Base-by-base conservation (phyloP, 2,797 vertebrate genomes). In the Helicolenus hilgendorfi region DNA sequence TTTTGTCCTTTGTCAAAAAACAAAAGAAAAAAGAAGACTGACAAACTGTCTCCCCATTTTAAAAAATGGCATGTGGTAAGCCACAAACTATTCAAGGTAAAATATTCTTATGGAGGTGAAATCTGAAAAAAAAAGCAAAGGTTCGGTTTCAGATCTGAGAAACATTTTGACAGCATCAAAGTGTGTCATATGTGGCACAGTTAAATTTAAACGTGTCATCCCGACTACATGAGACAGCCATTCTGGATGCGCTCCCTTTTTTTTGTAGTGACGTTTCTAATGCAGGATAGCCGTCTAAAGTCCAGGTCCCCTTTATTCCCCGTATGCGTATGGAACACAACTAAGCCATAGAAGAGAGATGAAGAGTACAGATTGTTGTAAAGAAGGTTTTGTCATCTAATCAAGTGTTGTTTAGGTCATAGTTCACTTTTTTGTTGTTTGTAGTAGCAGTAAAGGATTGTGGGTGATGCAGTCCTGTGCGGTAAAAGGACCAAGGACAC, bases 41-140 rank as follows among this genome's bases (percentile, higher is more conserved):
- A 83, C 81, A 92, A 92, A 95, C 89, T 69, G 84, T 88, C 75
- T 90, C 85, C 79, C 78, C 78, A 68, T 85, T 90, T 88, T 13
- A 94, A 95, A 95, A 95, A 95, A 95, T 92, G 91, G 88, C 91
- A 80, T 94, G 90, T 93, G 89, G 86, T 92, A 87, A 95, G 85
- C 94, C 91, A 92, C 94, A 92, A 94, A 94, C 89, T 85, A 89
- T 88, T 90, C 73, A 91, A 91, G 87, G 90, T 92, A 92, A 94
- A 90, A 91, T 90, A 92, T 87, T 88, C 7, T 86, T n/a, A 89
- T 85, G 69, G 60, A 92, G 77, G 77, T 93, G 84, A 90, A 89
- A 78, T 92, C 77, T 59, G 86, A 79, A 83, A 79, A 70, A 77
- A 49, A 59, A 75, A 75, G 35, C 77, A 84, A 81, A 83, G 33